Percentiles rank a stretch among this genome's conserved stretches.
These are phyloP conservation scores for Ptychadena robeensis DNA, from an alignment of 2,797 vertebrate genomes.

Conservation along the genomic window DNA sequence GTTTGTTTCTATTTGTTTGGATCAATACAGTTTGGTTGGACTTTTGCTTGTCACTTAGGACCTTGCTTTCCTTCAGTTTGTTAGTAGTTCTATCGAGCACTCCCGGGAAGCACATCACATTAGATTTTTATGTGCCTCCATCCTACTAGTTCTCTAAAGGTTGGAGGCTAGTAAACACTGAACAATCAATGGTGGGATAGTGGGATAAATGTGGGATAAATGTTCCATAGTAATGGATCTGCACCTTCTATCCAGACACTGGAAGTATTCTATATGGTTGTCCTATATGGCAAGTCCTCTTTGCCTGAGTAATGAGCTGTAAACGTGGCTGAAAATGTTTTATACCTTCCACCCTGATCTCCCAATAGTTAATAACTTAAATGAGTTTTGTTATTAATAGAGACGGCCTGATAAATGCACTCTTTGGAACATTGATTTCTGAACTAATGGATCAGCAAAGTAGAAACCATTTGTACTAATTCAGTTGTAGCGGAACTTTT, in stretches of 20 bases:
- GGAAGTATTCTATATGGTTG: background rate
- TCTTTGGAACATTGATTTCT: constrained; percentile 18
- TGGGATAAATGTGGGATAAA: no score
- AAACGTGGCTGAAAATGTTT: background rate
- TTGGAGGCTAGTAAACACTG: background rate
- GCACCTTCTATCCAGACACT: background rate
- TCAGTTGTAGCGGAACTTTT: constrained; percentile 17
- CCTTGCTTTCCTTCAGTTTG: no score
- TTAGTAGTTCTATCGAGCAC: no score
- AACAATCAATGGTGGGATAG: background rate
- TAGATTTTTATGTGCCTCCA: background rate
- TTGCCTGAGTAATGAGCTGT: background rate
- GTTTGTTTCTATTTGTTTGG: no score
- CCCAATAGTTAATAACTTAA: constrained; percentile 34
- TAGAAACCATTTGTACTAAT: constrained; percentile 24
- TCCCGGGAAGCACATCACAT: background rate
- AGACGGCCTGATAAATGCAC: constrained; percentile 30
- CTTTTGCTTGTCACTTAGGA: no score
- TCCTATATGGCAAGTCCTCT: background rate
- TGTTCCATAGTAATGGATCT: background rate
- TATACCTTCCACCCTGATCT: background rate
- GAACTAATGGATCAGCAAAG: constrained; percentile 38
- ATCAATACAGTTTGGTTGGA: no score
- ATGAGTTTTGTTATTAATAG: constrained; percentile 37
- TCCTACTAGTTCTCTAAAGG: background rate